Base-by-base conservation (phyloP, 2,797 vertebrate genomes). In the Tragopan temminckii region DNA sequence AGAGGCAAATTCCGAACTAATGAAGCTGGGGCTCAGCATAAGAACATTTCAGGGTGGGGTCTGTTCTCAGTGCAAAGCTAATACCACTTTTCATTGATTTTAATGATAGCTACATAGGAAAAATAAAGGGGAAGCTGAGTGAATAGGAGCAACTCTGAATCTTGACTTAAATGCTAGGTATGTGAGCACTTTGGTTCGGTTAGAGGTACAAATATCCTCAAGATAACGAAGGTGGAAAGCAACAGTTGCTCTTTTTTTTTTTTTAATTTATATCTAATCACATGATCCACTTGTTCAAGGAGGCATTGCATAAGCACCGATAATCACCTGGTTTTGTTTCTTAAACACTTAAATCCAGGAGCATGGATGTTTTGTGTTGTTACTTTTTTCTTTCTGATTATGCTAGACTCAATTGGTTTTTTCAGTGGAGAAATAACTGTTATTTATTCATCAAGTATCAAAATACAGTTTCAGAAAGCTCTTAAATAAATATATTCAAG, bases 291-390 rank as follows among this genome's bases (percentile, higher is more conserved):
- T 88, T 88, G 29, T 24, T 86, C 13, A 57, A 62, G 38, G 29
- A 81, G 9, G 40, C 14, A 7, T 52, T 81, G 42, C 46, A 74
- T 63, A 69, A 36, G 24, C 55, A 66, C 35, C 69, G 59, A 61
- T 76, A 74, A 58, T 62, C 80, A 46, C 91, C 83, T 95, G 88
- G 36, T 57, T 97, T 94, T 96, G 38, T 93, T 98, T 97, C 90
- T 91, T 93, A 20, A 97, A 94, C 62, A 89, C 90, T 96, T 95
- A 90, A 94, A 96, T 94, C 40, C 90, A 89, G 94, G 82, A 76
- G 70, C 91, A 89, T 33, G 91, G 64, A 86, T 80, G 80, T 40
- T 61, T 36, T 61, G 24, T 27, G 16, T 38, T 61, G 24, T 17
- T 27, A 17, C 25, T 18, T 59, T 11, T 59, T 59, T 36, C n/a